phyloP scores from a whole-genome alignment of 2,888 invertebrate genomes.

The Trilocha varians region DNA sequence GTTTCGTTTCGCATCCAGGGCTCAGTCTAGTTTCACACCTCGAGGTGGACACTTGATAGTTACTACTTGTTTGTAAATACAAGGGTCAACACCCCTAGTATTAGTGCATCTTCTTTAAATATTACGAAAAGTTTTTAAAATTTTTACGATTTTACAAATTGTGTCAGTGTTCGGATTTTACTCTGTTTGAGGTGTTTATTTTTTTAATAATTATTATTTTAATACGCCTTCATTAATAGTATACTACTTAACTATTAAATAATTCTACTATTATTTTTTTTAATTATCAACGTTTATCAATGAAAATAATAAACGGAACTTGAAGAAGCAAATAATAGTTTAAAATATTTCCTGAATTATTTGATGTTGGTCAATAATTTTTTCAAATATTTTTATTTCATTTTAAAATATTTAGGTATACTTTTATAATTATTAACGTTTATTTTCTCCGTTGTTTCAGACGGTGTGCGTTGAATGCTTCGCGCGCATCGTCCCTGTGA shows the following conservation, averaged over 20 bases:
- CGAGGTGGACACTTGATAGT: constrained; percentile 48
- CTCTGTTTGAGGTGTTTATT: no score
- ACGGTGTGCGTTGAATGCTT: constrained; percentile 64
- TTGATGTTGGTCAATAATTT: no score
- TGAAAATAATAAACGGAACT: no score
- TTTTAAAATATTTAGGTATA: not conserved
- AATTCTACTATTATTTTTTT: no score
- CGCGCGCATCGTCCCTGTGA: constrained; percentile 71
- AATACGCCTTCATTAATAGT: no score
- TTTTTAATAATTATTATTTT: no score
- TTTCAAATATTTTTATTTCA: not conserved
- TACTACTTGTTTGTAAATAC: constrained; percentile 51
- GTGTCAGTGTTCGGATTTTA: no score
- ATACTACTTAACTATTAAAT: no score
- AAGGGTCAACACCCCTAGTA: constrained; percentile 34
- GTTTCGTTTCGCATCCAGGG: constrained; percentile 54
- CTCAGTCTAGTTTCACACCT: constrained; percentile 63
- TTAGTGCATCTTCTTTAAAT: constrained; percentile 7
- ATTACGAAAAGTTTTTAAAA: constrained; percentile 7
- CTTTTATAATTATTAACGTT: constrained; percentile 4
- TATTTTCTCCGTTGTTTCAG: constrained; percentile 56
- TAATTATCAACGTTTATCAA: no score
- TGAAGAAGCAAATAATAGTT: no score
- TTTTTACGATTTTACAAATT: constrained; percentile 6
- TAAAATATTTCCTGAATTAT: no score